Evolutionary conservation across 2,797 vertebrate species (phyloP), one percentile per base, ranked within the genome.

Genomic region (Gouania willdenowi): DNA sequence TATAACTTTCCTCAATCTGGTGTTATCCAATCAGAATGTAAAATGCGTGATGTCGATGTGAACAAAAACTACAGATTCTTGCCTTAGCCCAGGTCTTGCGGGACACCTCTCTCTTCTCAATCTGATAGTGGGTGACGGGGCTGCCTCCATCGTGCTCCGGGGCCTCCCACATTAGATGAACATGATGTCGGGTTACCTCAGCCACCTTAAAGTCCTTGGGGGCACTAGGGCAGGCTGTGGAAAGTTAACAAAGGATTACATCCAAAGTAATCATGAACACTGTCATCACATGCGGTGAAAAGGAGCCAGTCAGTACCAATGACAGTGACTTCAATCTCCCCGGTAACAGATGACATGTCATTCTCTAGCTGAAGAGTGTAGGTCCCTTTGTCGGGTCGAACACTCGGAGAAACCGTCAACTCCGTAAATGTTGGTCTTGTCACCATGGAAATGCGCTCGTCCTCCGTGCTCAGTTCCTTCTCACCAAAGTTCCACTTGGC

Each of bases 31-130:
- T n/a, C n/a, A n/a, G n/a, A n/a, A n/a, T n/a, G n/a, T n/a, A n/a
- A n/a, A n/a, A n/a, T n/a, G n/a, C n/a, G n/a, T n/a, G n/a, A n/a
- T n/a, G n/a, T n/a, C n/a, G n/a, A n/a, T n/a, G n/a, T n/a, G n/a
- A n/a, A n/a, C n/a, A n/a, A n/a, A n/a, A n/a, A n/a, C n/a, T n/a
- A n/a, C n/a, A n/a, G 5, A 5, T 6, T 5, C 19, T 20, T 74
- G 97, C 97, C 87, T 95, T 98, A 65, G 82, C 92, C 97, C 97
- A 99, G 4, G 90, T 93, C 85, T 99, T 99, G 45, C 96, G 90
- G 44, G 90, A 92, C 58, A 93, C 89, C 69, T 99, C 97, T 69
- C 92, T 92, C 71, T 99, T 99, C 79, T 98, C 95, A 45, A 98
- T 82, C 66, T 97, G 70, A 66, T 97, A 99, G 49, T 94, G 91